Conservation (phyloP, 2,797 vertebrate genomes). For the Leptatherina wallacei region DNA sequence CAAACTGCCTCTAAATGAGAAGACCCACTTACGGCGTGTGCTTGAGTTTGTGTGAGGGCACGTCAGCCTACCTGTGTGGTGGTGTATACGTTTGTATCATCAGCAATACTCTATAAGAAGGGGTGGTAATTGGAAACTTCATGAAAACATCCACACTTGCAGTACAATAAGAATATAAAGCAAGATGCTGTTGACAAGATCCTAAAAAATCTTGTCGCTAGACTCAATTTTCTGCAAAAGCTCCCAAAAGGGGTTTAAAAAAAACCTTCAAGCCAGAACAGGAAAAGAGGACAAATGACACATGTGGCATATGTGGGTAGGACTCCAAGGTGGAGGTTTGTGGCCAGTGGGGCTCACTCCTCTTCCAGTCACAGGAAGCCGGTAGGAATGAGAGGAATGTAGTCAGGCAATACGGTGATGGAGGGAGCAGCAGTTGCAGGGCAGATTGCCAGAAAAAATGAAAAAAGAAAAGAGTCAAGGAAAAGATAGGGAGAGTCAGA, state of each 20-base stretch:
- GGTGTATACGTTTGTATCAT: background rate
- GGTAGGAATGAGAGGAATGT: conserved; percentile 82
- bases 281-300: conserved; percentile 27
- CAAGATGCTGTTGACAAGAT: conserved; percentile 4
- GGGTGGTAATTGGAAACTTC: background rate
- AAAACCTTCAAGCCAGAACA: conserved; percentile 21
- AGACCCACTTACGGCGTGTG: background rate
- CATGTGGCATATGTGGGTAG: conserved; percentile 47
- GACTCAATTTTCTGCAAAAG: background rate
- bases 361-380: conserved; percentile 80
- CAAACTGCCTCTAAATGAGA: background rate
- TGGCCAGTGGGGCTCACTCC: conserved; percentile 65
- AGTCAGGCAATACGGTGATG: conserved; percentile 74
- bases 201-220: background rate
- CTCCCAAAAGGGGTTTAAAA: conserved; percentile 3
- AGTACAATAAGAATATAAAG: conserved; percentile 9
- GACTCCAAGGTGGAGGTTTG: conserved; percentile 69
- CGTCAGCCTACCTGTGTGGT: conserved; percentile 4
- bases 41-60: background rate
- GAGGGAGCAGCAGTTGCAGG: conserved; percentile 74
- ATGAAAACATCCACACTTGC: conserved; percentile 10
- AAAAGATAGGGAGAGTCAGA: conserved; percentile 51
- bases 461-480: conserved; percentile 36
- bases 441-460: conserved; percentile 70
- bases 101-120: conserved; percentile 1